Percentiles rank a stretch among this genome's conserved stretches.
Evolutionary conservation across 2,113 vertebrate genomes (phyloP).

Genomic region (Misgurnus anguillicaudatus): DNA sequence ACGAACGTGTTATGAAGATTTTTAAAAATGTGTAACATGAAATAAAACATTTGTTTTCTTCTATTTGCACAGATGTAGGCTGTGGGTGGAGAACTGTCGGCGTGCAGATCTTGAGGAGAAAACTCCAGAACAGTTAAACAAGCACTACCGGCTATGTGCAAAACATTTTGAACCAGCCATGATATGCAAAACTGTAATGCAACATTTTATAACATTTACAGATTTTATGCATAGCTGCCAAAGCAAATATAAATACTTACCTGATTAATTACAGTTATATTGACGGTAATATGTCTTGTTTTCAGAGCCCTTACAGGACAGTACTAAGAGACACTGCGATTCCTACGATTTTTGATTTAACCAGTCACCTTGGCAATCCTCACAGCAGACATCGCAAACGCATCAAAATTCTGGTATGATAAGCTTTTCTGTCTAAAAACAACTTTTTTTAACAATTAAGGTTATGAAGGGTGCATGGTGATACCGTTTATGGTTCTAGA

Average conservation of each 20-base stretch:
- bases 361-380: conserved; percentile 86
- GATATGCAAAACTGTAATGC: conserved; percentile 84
- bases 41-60: neutral
- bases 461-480: no score
- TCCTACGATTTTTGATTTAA: conserved; percentile 74
- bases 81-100: conserved; percentile 94
- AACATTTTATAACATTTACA: conserved; percentile 40
- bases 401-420: conserved; percentile 84
- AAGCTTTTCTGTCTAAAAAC: neutral
- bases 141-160: conserved; percentile 90
- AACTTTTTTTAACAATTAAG: neutral
- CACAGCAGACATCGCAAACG: conserved; percentile 90
- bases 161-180: conserved; percentile 91
- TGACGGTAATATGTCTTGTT: conserved; percentile 1
- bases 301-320: conserved; percentile 94
- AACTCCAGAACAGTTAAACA: conserved; percentile 89
- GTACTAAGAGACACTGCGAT: conserved; percentile 94
- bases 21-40: no score
- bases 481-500: no score
- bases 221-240: no score
- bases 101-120: conserved; percentile 86
- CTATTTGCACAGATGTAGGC: conserved; percentile 81
- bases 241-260: neutral
- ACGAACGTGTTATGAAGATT: no score
- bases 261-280: no score